A percentile compares a stretch with the other conserved stretches of the same genome.
Conservation (phyloP, 1,140 invertebrate genomes). For the Drosophila pachea region DNA sequence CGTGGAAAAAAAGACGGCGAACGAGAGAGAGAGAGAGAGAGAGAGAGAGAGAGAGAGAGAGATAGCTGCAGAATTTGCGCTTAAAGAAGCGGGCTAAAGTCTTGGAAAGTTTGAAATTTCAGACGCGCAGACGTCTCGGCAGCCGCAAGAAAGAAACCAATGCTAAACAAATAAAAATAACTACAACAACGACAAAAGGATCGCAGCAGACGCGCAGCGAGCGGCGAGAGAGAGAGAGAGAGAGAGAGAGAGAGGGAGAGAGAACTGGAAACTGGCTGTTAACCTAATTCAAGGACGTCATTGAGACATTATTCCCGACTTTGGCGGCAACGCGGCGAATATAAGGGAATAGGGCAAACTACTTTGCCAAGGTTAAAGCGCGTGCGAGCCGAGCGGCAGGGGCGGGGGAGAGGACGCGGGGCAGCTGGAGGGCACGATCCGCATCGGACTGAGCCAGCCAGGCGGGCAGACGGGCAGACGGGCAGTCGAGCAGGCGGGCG, state of each 20-base stretch:
- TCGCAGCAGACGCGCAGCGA: constrained; percentile 30
- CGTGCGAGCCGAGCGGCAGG: neutral
- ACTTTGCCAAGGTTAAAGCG: constrained; percentile 73
- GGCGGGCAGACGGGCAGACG: no score
- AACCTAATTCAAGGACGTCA: constrained; percentile 79
- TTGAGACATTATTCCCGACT: constrained; percentile 73
- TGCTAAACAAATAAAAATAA: constrained; percentile 50
- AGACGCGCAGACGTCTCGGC: constrained; percentile 66
- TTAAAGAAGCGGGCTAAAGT: constrained; percentile 13
- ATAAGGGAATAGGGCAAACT: constrained; percentile 79
- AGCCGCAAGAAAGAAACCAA: constrained; percentile 21
- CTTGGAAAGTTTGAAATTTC: constrained; percentile 72
- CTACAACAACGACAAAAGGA: constrained; percentile 44
- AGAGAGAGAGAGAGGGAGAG: constrained; percentile 19
- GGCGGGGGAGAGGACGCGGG: neutral
- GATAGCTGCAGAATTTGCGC: constrained; percentile 10
- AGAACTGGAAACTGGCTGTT: constrained; percentile 62
- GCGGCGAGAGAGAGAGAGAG: neutral
- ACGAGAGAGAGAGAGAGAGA: constrained; percentile 5
- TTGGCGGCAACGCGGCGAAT: constrained; percentile 38
- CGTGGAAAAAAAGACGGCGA: neutral
- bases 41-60: constrained; percentile 2
- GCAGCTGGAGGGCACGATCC: constrained; percentile 16
- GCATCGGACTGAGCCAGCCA: constrained; percentile 17
- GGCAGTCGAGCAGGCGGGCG: constrained; percentile 26